Conservation (phyloP, 2,797 vertebrate genomes). For the Ambastaia sidthimunki region DNA sequence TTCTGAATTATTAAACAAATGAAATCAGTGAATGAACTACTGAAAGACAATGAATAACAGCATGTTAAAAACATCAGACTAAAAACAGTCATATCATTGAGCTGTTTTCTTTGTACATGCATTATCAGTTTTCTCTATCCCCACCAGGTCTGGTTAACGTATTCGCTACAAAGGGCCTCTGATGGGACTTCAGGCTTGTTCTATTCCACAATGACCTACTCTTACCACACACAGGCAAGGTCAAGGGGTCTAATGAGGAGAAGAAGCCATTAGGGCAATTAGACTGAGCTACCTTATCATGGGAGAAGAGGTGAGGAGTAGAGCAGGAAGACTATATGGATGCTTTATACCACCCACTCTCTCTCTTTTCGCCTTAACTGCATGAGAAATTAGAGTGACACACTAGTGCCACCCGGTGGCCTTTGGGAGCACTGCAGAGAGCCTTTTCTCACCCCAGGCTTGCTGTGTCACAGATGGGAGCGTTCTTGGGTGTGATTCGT, state of each 20-base stretch:
- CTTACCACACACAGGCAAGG: slow-evolving; percentile 75
- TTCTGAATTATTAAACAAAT: neutral
- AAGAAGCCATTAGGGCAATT: slow-evolving; percentile 78
- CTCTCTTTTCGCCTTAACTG: neutral
- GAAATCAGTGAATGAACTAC: neutral
- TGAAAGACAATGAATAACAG: neutral
- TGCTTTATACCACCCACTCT: slow-evolving; percentile 25
- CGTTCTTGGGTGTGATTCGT: slow-evolving; percentile 18
- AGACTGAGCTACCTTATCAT: slow-evolving; percentile 69
- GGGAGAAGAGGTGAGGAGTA: slow-evolving; percentile 64
- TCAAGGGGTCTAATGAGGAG: slow-evolving; percentile 79
- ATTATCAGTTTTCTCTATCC: neutral
- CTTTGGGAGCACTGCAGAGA: neutral
- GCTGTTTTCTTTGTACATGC: neutral
- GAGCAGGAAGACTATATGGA: slow-evolving; percentile 57
- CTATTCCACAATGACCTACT: slow-evolving; percentile 74
- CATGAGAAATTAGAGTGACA: slow-evolving; percentile 11
- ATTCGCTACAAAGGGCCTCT: slow-evolving; percentile 51
- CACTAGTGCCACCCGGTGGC: slow-evolving; percentile 47
- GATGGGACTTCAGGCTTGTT: slow-evolving; percentile 67
- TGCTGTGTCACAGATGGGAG: slow-evolving; percentile 35
- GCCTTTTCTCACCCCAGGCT: neutral
- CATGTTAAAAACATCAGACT: neutral
- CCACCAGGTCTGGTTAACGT: neutral
- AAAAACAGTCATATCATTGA: neutral